Evolutionary conservation across 2,797 vertebrate species (phyloP).

Genomic region (Muscicapa comitata): DNA sequence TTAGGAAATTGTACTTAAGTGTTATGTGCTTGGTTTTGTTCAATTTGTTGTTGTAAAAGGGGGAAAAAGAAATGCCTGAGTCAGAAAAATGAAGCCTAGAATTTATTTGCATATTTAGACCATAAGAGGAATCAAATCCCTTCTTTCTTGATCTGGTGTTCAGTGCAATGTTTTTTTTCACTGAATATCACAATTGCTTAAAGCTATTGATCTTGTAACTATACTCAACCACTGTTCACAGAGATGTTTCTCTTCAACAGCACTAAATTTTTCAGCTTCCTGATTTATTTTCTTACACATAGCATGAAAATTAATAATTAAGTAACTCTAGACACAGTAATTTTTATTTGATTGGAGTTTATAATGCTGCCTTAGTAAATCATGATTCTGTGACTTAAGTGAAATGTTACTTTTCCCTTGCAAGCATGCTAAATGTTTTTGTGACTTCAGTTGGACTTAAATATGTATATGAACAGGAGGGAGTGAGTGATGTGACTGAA

Average conservation of each 20-base stretch:
- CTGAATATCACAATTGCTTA: neutral
- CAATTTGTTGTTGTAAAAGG: neutral
- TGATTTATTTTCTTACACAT: neutral
- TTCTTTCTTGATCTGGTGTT: neutral
- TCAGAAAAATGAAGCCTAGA: neutral
- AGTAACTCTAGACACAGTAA: neutral
- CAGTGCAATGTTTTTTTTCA: neutral
- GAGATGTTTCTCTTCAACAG: neutral
- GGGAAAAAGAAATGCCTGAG: neutral
- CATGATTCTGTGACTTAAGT: neutral
- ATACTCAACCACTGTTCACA: neutral
- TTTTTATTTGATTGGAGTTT: neutral
- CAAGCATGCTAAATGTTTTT: neutral
- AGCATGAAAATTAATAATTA: neutral
- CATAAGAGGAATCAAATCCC: neutral
- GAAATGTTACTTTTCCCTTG: neutral
- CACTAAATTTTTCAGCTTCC: neutral
- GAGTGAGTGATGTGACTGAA: neutral
- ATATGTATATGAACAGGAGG: neutral
- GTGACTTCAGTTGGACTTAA: neutral
- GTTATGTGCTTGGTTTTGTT: neutral
- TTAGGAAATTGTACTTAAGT: neutral
- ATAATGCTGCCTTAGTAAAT: neutral
- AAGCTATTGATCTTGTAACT: neutral
- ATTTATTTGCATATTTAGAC: neutral